These are phyloP conservation scores for Rynchops niger DNA, from an alignment of 2,113 vertebrate genomes.

Conservation along the genomic window DNA sequence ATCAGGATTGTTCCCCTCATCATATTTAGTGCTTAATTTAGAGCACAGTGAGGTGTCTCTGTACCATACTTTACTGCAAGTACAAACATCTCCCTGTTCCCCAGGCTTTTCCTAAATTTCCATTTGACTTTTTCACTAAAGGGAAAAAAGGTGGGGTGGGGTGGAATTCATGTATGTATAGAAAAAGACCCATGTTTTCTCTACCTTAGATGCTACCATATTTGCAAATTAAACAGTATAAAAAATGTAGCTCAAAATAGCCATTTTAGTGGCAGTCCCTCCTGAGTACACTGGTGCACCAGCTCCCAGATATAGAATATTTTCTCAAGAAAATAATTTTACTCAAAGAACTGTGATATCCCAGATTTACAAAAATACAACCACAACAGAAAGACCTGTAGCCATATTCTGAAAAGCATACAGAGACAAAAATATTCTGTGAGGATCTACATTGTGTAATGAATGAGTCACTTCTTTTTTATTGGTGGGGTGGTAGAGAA, in stretches of 20 bases:
- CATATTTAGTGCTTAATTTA: not conserved
- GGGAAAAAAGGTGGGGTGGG: accelerated
- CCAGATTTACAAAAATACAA: not conserved
- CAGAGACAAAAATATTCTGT: not conserved
- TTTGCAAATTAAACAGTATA: not conserved
- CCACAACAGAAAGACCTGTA: not conserved
- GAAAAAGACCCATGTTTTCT: not conserved
- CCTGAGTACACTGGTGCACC: not conserved
- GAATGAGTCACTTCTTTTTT: not conserved
- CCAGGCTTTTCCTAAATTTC: not conserved
- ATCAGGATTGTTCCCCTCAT: not conserved
- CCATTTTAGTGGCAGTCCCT: not conserved
- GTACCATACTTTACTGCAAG: not conserved
- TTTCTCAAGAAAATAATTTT: not conserved
- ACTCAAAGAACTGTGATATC: not conserved
- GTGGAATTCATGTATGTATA: not conserved
- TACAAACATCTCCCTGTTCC: not conserved
- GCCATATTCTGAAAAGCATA: not conserved
- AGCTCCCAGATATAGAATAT: not conserved
- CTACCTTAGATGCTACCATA: not conserved
- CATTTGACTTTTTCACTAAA: not conserved
- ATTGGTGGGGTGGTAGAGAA: not conserved
- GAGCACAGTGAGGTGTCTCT: not conserved
- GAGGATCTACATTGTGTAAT: not conserved
- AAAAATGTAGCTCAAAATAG: not conserved